Evolutionary conservation across 1,140 invertebrate species (phyloP), one percentile per base, ranked within the genome.

Genomic region (Odontomachus brunneus): DNA sequence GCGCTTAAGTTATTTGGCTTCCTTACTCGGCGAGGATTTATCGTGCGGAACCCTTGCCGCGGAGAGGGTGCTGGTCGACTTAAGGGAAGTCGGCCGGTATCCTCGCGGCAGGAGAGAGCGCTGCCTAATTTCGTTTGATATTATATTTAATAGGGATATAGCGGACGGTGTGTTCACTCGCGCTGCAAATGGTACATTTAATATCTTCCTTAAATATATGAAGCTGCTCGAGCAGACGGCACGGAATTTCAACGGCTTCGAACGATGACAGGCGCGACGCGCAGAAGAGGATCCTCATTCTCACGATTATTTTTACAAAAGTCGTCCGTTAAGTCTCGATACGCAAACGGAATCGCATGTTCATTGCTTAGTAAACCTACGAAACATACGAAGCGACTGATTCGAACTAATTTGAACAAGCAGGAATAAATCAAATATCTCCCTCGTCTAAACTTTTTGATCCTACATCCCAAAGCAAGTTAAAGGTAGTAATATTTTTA

Each of bases 1-100:
- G 89, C 89, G 84, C 48, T 80, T 80, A 80, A 80, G 75, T 80
- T 80, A 80, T 80, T 80, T 80, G 75, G 75, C 75, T 80, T 80
- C 75, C 75, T 80, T 71, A 55, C 75, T 80, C 51, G 65, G 51
- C 24, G 51, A 71, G 75, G 65, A 80, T 80, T 80, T 80, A 80
- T 69, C 75, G 75, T 59, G 75, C 75, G 75, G 75, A 80, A 80
- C 75, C 33, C n/a, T 57, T n/a, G 74, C 38, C 63, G 65, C 75
- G 33, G 38, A 57, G 33, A 73, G 51, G 51, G 53, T 59, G 65
- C 51, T 22, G 38, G 51, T 22, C 51, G 65, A 71, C 53, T 80
- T 80, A 57, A 71, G 51, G 51, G 44, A 71, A 80, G 49, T 80
- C 51, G 65, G 29, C 67, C 63, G 75, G 60, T 76, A 33, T 26